Evolutionary conservation across 2,888 invertebrate species (phyloP), one percentile per base, ranked within the genome.

Genomic region (Fragum fragum): DNA sequence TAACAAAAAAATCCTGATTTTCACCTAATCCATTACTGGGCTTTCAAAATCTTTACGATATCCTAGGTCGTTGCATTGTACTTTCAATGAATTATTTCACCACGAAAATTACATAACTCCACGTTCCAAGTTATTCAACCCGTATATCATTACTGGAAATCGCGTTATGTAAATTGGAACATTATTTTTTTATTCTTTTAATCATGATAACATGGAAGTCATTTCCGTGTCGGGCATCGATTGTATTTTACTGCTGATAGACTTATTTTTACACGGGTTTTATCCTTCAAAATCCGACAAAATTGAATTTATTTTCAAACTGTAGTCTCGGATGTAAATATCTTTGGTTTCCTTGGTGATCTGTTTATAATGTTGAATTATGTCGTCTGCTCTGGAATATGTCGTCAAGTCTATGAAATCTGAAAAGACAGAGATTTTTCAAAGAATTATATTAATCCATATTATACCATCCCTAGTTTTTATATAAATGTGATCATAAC

Each of bases 281-380:
- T 26, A 57, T 57, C 26, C n/a, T 1, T 14, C 11, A n/a, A 57
- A 57, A 57, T 26, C 57, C 23, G 57, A 57, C 57, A 57, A 26
- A 57, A 57, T 57, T 57, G 57, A 57, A 57, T 57, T 57, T 57
- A 57, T 21, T 57, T 57, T 57, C 11, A 57, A 57, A 26, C 7
- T 11, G 11, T 57, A 9, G 57, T 57, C 57, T 57, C 57, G 21
- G 3, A 23, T 21, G 57, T 23, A 57, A 9, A 57, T 21, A 57
- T 57, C 23, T 57, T 6, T 5, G 57, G 23, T n/a, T 47, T 47
- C 47, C 47, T 16, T 18, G 14, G 47, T 47, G 47, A 47, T 14
- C 14, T 47, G 47, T 47, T 47, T 47, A 47, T 47, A 18, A 5
- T n/a, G 5, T 47, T 9, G 47, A 47, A 14, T 26, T 28, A 26